Evolutionary conservation across 2,797 vertebrate species (phyloP), one percentile per base, ranked within the genome.

Genomic region (Anas capensis): DNA sequence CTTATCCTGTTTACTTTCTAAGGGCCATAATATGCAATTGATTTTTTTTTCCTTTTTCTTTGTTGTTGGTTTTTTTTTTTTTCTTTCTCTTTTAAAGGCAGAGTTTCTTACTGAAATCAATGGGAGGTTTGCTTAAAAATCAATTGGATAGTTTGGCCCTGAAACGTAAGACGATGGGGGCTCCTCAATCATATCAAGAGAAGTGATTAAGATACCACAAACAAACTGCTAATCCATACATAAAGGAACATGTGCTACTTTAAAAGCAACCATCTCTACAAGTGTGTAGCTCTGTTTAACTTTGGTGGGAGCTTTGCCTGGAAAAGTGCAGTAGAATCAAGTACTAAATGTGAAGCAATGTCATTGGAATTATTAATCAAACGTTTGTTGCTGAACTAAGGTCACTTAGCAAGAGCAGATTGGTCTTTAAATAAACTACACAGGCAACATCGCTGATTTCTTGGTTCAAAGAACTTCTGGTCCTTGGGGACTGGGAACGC

Each of bases 381-480:
- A 84, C 36, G 46, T 53, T 89, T 95, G 58, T 54, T 80, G 86
- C 36, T 93, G 46, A 88, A 58, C 42, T 94, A 58, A 86, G 61
- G 61, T 84, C 90, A 88, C 56, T 93, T 33, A 73, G 23, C 76
- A 95, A 85, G 46, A 97, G 77, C 57, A 90, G 83, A 88, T 49
- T 88, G 90, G 21, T 87, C 76, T 97, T 97, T 92, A 96, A 96
- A 95, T 89, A 96, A 97, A 88, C 86, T 44, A 72, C 69, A 87
- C 73, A 89, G 68, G 82, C 71, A 96, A 91, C 86, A 96, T 72
- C 69, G 96, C 49, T 93, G 95, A 96, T 97, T 95, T 91, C 86
- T 95, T 81, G 65, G 71, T 96, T 98, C 14, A 54, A 92, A 94
- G 68, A 78, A 86, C 88, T 96, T 96, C 78, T 92, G 73, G 80